Evolutionary conservation across 1,140 invertebrate genomes (phyloP), one percentile per base, ranked within the genome.

Genomic region (Telenomus remus): DNA sequence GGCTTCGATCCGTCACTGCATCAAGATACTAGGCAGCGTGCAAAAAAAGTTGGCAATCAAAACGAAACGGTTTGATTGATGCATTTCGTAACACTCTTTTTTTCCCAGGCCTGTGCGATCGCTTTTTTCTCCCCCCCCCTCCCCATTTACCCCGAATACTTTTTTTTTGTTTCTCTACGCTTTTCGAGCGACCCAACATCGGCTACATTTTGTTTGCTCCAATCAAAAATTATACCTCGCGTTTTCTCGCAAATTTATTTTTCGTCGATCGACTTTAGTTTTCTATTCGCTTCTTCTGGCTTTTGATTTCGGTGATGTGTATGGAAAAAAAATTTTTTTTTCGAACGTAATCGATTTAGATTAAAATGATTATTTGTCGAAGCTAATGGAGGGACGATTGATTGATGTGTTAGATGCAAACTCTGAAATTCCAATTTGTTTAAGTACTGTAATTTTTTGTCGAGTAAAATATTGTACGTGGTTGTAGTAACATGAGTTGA

Each of bases 1-100:
- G 74, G 57, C 74, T 77, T 64, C 68, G 66, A 71, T 76, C 73
- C 73, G 73, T 76, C 73, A 71, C 55, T 71, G 66, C 72, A 49
- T 69, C 73, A 61, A 76, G 73, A 76, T 71, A 76, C 47, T 33
- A 39, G 8, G 11, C 11, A 44, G 6, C 43, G 42, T 35, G 59
- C 12, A 51, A 42, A 71, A 71, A 76, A 76, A 65, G 50, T 70
- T 50, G 43, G 53, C 60, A 66, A 70, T 76, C 60, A 76, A 76
- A 75, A 65, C 47, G 65, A 60, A 70, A 70, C 65, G 43, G 60
- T 33, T 70, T 71, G 73, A 76, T 76, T 70, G 60, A 76, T 76
- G 60, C 60, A 56, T 66, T 76, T 70, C 61, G 61, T 34, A 49
- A 56, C 61, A 44, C 54, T 70, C 51, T 75, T 55, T 43, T 65